Evolutionary conservation across 2,797 vertebrate species (phyloP).

Genomic region (Anguilla megastoma): DNA sequence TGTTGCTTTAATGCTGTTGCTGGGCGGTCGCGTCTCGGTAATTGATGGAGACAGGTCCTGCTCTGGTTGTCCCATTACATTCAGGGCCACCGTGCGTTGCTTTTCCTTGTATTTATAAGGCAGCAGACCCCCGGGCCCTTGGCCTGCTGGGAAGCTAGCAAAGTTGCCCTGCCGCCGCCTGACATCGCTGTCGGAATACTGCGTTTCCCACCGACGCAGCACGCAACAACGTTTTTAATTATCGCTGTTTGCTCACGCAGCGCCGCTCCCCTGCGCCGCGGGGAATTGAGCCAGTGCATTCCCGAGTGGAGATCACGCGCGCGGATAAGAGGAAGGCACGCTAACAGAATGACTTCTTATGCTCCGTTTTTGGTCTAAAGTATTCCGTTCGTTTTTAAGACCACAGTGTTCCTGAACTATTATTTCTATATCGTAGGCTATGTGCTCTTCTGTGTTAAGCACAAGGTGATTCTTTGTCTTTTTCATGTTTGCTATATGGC

Average conservation of each 20-base stretch:
- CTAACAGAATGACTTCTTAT: not conserved
- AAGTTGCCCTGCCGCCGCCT: not conserved
- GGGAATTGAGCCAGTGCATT: not conserved
- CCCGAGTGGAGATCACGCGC: not conserved
- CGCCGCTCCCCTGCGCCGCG: not conserved
- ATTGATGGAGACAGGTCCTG: constrained; percentile 6
- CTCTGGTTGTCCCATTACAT: constrained; percentile 1
- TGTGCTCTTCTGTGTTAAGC: not conserved
- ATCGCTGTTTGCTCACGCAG: constrained; percentile 1
- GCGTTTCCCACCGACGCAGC: constrained; percentile 11
- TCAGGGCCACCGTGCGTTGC: not conserved
- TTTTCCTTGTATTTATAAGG: not conserved
- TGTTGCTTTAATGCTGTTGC: constrained; percentile 2
- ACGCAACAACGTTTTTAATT: constrained; percentile 20
- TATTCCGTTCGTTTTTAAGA: not conserved
- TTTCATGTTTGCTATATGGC: not conserved
- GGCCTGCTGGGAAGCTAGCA: not conserved
- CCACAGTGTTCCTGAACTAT: not conserved
- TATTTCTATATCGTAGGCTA: not conserved
- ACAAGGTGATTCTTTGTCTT: not conserved
- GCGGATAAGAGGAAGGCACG: constrained; percentile 8
- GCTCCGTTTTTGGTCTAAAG: not conserved
- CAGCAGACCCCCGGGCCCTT: not conserved
- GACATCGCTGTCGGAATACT: not conserved
- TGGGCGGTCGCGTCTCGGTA: not conserved